Evolutionary conservation across 2,888 invertebrate genomes (phyloP), one percentile per base, ranked within the genome.

Genomic region (Rhagonycha lutea): DNA sequence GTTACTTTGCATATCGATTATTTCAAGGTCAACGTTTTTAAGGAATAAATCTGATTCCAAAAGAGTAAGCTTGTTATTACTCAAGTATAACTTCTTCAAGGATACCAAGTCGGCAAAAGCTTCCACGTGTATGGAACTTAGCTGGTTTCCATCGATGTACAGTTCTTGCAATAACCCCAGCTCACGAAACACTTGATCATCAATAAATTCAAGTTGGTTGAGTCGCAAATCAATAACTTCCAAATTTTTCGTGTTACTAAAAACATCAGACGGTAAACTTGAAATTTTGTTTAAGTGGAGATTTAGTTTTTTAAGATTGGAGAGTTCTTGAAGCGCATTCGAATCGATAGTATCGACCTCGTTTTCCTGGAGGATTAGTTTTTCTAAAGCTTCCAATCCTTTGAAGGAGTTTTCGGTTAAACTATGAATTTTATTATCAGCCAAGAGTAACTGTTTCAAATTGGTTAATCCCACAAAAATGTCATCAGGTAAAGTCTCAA

Each of bases 401-500:
- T 80, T 67, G 78, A 87, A 87, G 8, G 84, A 85, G 29, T 83
- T 82, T 11, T 83, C 83, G 0, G 82, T 79, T 11, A 87, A 75
- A 32, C 81, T 82, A 7, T 76, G 79, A 14, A 87, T 83, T 9
- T 83, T 78, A 76, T 87, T 87, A 72, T 85, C 80, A 3, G 82
- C 78, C 63, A 87, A 71, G 77, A 85, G 80, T n/a, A 87, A 80
- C 18, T 68, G 78, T 23, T 79, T 79, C 23, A 87, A 81, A 73
- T 86, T 87, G 73, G 84, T 86, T 12, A 86, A 84, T 2, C 85
- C 86, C 12, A 73, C 80, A 76, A 87, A 87, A 4, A 85, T 85
- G 12, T 83, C 84, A 0, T 86, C 83, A 68, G 79, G 80, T 23
- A 87, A 83, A 4, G 82, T 82, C 77, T 80, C 81, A 32, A 87